phyloP scores from a whole-genome alignment of 1,140 invertebrate genomes.

The Drosophila pachea region DNA sequence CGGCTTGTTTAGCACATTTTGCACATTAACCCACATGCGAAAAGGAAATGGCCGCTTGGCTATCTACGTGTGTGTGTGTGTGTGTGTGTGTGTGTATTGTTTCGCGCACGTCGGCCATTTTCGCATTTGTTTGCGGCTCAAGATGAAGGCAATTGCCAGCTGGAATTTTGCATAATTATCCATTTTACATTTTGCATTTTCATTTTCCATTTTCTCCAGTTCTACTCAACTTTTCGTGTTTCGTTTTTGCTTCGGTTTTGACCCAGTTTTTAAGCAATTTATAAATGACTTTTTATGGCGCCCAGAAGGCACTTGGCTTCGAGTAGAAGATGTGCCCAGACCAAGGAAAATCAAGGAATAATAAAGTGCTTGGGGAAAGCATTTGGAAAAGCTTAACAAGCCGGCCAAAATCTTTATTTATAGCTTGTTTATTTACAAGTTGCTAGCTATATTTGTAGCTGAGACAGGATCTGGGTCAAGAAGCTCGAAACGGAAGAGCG shows the following conservation, averaged over 20 bases:
- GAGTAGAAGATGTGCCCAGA: neutral
- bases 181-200: slow-evolving; percentile 23
- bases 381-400: too few species aligned
- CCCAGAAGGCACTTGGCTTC: neutral
- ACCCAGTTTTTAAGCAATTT: slow-evolving; percentile 51
- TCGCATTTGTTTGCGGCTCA: slow-evolving; percentile 41
- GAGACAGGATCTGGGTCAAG: too few species aligned
- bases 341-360: too few species aligned
- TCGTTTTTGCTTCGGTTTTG: neutral
- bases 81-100: slow-evolving; percentile 56
- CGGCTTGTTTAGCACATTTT: slow-evolving; percentile 68
- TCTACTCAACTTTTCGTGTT: slow-evolving; percentile 7
- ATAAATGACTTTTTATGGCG: slow-evolving; percentile 1
- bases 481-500: too few species aligned
- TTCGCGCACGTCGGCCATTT: slow-evolving; percentile 48
- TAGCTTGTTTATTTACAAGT: too few species aligned
- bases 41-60: slow-evolving; percentile 14
- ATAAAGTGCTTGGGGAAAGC: too few species aligned
- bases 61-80: slow-evolving; percentile 14
- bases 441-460: too few species aligned
- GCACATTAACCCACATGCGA: slow-evolving; percentile 71
- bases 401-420: too few species aligned
- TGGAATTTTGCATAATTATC: slow-evolving; percentile 72
- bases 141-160: slow-evolving; percentile 54
- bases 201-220: neutral